Percentiles rank a stretch among this genome's conserved stretches.
Evolutionary conservation across 1,140 invertebrate species (phyloP).

Genomic region (Ceratosolen fusciceps): DNA sequence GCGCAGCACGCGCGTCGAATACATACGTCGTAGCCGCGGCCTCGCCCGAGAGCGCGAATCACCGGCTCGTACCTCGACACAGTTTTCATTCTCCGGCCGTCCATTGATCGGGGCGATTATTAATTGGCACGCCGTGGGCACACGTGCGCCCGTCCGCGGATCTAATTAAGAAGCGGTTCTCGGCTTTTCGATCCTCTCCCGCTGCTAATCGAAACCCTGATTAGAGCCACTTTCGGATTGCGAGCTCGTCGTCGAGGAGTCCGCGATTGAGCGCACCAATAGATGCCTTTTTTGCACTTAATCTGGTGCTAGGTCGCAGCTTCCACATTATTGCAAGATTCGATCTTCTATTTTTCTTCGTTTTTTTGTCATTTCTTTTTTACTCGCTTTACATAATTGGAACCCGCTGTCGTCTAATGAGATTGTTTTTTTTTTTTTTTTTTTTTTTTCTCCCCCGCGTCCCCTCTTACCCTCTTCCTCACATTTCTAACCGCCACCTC

Average conservation of each 20-base stretch:
- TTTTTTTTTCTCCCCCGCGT: too few species aligned
- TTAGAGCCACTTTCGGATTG: conserved; percentile 29
- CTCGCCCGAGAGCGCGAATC: not conserved
- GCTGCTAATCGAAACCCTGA: conserved; percentile 33
- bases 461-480: too few species aligned
- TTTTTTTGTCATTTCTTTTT: too few species aligned
- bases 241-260: not conserved
- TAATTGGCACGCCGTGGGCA: conserved; percentile 14
- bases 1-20: not conserved
- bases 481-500: too few species aligned
- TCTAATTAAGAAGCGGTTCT: conserved; percentile 38
- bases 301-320: conserved; percentile 33
- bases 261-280: not conserved
- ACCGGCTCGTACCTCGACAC: conserved; percentile 27
- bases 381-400: conserved; percentile 23
- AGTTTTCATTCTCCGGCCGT: conserved; percentile 24
- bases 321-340: conserved; percentile 17
- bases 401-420: not conserved
- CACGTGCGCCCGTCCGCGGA: not conserved
- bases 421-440: conserved; percentile 6
- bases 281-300: conserved; percentile 27
- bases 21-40: not conserved
- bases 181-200: not conserved
- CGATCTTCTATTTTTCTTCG: too few species aligned
- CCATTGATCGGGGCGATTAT: conserved; percentile 49